Evolutionary conservation across 1,140 invertebrate genomes (phyloP).

Genomic region (Papilio polyxenes): DNA sequence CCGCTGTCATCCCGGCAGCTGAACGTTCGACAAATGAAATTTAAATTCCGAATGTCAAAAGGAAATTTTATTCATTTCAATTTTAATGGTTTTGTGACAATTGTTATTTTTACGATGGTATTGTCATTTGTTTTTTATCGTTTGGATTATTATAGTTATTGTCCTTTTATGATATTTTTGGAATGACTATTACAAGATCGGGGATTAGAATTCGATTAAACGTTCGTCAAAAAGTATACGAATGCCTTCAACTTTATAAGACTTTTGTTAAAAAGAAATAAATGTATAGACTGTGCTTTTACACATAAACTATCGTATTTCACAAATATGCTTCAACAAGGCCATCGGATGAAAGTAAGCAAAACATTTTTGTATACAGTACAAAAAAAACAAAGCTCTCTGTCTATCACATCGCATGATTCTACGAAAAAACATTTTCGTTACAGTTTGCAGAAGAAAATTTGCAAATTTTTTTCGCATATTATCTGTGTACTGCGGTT

Average conservation of each 20-base stretch:
- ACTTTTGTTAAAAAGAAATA: too few relatives aligned
- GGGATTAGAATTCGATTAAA: too few relatives aligned
- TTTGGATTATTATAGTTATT: too few relatives aligned
- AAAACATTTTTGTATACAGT: background rate
- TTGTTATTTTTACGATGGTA: too few relatives aligned
- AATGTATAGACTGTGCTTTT: too few relatives aligned
- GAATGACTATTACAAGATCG: too few relatives aligned
- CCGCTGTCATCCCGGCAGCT: background rate
- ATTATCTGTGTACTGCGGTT: background rate
- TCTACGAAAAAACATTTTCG: background rate
- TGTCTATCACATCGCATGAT: background rate
- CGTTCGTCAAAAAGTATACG: too few relatives aligned
- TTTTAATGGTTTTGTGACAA: background rate
- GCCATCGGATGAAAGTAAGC: background rate
- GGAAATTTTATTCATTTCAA: background rate
- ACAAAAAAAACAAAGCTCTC: background rate
- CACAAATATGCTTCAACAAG: too few relatives aligned
- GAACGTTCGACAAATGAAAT: background rate
- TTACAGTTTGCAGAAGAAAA: background rate
- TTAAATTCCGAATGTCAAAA: background rate
- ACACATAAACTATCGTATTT: too few relatives aligned
- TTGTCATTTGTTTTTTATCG: too few relatives aligned
- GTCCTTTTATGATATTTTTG: too few relatives aligned
- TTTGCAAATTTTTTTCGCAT: slow-evolving; percentile 2
- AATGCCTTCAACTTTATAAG: too few relatives aligned